Evolutionary conservation across 2,113 vertebrate species (phyloP).

Genomic region (Brachyhypopomus occidentalis): DNA sequence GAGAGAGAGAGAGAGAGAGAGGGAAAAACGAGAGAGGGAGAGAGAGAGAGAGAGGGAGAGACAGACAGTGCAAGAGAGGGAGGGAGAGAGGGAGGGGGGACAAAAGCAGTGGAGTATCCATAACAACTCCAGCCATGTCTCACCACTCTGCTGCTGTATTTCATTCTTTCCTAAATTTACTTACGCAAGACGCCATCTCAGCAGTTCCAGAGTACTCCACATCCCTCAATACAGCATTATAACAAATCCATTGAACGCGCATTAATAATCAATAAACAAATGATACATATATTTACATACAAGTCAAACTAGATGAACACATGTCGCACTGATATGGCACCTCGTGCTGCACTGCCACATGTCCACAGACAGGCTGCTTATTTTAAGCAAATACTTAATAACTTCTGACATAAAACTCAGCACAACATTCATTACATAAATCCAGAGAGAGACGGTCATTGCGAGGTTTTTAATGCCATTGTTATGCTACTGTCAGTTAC

Average conservation of each 20-base stretch:
- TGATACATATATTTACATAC: neutral
- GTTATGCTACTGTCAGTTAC: conserved; percentile 69
- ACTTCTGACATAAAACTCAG: neutral
- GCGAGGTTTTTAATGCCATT: conserved; percentile 64
- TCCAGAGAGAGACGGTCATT: neutral
- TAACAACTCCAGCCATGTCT: neutral
- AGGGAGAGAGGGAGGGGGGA: neutral
- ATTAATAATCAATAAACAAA: neutral
- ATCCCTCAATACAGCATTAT: neutral
- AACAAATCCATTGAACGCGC: neutral
- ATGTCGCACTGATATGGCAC: neutral
- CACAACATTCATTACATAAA: neutral
- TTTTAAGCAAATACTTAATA: neutral
- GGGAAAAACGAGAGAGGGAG: neutral
- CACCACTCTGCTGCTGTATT: neutral
- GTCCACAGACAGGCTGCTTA: neutral
- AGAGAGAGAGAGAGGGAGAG: conserved; percentile 11
- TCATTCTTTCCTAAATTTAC: neutral
- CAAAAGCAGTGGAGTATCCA: neutral
- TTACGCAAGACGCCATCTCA: neutral
- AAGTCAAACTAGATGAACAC: neutral
- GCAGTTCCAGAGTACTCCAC: neutral
- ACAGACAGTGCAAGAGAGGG: neutral
- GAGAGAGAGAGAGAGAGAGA: conserved; percentile 10
- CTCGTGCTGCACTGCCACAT: too few relatives aligned